Conservation (phyloP, 1,140 invertebrate genomes). For the Portunus trituberculatus region DNA sequence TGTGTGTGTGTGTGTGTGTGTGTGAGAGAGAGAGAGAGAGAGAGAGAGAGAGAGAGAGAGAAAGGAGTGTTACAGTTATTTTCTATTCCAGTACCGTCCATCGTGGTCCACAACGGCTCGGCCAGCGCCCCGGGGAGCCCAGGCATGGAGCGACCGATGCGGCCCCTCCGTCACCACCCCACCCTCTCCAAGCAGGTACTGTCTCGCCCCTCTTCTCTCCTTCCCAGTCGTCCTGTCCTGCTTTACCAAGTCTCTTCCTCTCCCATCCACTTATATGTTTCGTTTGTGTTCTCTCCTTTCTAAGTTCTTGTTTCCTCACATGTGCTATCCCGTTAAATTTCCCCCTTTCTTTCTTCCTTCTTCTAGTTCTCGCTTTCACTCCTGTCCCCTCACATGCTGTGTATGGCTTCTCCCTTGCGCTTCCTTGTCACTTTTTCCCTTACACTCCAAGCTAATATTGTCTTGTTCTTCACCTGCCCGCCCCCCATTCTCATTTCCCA, state of each 20-base stretch:
- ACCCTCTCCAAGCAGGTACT: constrained; percentile 70
- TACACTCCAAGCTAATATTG: constrained; percentile 36
- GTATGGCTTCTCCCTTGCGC: too few species aligned
- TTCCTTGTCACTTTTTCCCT: too few species aligned
- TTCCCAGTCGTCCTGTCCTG: not conserved
- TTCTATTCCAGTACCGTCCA: constrained; percentile 67
- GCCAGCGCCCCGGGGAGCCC: constrained; percentile 67
- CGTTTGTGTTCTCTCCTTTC: too few species aligned
- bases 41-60: constrained; percentile 28
- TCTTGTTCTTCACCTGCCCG: too few species aligned
- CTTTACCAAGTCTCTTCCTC: not conserved
- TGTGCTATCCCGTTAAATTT: too few species aligned
- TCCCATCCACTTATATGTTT: not conserved
- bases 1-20: constrained; percentile 4
- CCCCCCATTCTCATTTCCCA: too few species aligned
- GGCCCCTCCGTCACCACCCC: constrained; percentile 43
- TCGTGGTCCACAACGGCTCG: constrained; percentile 69
- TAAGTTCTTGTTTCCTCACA: too few species aligned
- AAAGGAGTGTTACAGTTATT: not conserved
- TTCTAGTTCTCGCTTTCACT: too few species aligned
- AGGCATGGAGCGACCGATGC: constrained; percentile 54
- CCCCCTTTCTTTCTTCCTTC: too few species aligned
- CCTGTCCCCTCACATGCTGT: too few species aligned
- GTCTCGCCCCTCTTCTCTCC: not conserved
- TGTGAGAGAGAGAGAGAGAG: constrained; percentile 14